phyloP scores from a whole-genome alignment of 2,797 vertebrate species.

The Lophotriccus pileatus region DNA sequence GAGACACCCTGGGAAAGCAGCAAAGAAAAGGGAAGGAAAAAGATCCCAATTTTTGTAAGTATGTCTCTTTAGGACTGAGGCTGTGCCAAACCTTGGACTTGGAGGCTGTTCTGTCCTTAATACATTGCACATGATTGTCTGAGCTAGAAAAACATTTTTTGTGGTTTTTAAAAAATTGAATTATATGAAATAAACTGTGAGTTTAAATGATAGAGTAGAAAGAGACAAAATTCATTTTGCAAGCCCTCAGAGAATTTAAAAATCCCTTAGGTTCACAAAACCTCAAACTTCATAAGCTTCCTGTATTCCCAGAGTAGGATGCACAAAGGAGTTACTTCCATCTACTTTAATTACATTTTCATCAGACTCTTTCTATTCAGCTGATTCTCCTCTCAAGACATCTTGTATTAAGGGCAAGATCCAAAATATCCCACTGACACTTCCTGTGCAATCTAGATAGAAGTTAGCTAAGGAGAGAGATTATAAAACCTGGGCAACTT shows the following conservation, averaged over 20 bases:
- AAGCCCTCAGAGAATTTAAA: conserved; percentile 26
- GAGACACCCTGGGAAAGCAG: neutral
- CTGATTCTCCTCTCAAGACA: neutral
- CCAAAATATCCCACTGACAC: neutral
- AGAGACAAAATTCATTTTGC: conserved; percentile 44
- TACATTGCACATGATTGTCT: conserved; percentile 62
- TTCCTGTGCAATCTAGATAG: neutral
- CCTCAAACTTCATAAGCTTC: neutral
- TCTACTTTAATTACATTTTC: conserved; percentile 36
- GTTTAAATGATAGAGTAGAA: conserved; percentile 48
- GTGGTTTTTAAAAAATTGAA: conserved; percentile 38
- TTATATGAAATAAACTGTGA: conserved; percentile 41
- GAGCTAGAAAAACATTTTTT: conserved; percentile 54
- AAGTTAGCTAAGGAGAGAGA: neutral
- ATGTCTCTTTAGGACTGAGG: conserved; percentile 30
- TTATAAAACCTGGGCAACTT: neutral
- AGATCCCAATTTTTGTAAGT: neutral
- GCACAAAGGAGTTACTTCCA: neutral
- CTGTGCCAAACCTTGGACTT: conserved; percentile 50
- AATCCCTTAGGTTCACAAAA: conserved; percentile 42
- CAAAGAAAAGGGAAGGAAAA: neutral
- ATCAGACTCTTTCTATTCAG: neutral
- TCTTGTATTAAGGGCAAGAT: neutral
- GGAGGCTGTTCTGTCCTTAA: conserved; percentile 49
- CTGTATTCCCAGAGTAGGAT: neutral